Conservation (phyloP, 2,797 vertebrate genomes). For the Apogon hyalosoma region DNA sequence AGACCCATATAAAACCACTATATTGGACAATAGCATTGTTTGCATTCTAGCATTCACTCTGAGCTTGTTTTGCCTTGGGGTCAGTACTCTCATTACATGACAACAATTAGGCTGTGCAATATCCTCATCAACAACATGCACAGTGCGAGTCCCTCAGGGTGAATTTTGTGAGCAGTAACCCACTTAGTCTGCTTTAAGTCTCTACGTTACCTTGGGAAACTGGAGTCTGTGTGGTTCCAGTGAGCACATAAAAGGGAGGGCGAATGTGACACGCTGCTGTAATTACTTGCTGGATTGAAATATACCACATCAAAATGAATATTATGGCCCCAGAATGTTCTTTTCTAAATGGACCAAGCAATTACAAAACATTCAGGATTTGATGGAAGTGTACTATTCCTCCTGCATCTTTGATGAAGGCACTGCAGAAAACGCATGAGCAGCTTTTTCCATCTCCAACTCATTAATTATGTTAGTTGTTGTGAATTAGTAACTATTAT, state of each 20-base stretch:
- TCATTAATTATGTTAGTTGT: too few relatives aligned
- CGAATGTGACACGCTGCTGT: slow-evolving; percentile 23
- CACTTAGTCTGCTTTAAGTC: slow-evolving; percentile 48
- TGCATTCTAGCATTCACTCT: slow-evolving; percentile 3
- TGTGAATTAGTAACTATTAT: too few relatives aligned
- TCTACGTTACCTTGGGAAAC: slow-evolving; percentile 49
- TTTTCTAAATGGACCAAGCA: slow-evolving; percentile 12
- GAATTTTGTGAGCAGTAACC: slow-evolving; percentile 50
- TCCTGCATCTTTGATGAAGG: slow-evolving; percentile 49
- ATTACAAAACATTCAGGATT: slow-evolving; percentile 7
- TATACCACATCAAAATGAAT: slow-evolving; percentile 6
- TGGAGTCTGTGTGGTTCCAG: slow-evolving; percentile 28
- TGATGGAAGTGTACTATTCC: not conserved
- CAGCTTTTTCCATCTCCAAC: not conserved
- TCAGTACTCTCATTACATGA: slow-evolving; percentile 45
- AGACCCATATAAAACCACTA: slow-evolving; percentile 10
- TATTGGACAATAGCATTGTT: not conserved
- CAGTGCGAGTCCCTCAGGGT: slow-evolving; percentile 21
- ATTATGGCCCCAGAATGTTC: slow-evolving; percentile 18
- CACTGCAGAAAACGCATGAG: slow-evolving; percentile 11
- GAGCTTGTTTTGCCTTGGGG: slow-evolving; percentile 24
- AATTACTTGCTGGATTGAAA: slow-evolving; percentile 39
- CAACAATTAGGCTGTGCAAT: slow-evolving; percentile 59
- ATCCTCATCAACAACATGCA: slow-evolving; percentile 57
- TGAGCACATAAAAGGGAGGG: slow-evolving; percentile 14